Percentiles rank a stretch among this genome's conserved stretches.
Evolutionary conservation across 1,140 invertebrate species (phyloP).

Genomic region (Stegodyphus dumicola): DNA sequence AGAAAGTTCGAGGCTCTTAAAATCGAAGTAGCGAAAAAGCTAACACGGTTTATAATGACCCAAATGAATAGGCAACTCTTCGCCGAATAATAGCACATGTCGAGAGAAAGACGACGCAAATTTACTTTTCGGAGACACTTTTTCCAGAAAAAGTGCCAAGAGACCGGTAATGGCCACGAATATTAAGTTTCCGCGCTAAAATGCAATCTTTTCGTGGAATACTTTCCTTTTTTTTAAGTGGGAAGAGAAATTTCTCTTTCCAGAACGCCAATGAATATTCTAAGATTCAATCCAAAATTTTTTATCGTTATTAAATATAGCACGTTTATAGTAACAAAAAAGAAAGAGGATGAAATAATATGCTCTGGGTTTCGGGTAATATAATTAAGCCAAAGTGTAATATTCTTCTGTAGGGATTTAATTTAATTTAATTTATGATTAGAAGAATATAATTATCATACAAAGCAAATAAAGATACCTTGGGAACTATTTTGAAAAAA

Average conservation of each 20-base stretch:
- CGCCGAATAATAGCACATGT: conserved; percentile 36
- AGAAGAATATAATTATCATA: no score
- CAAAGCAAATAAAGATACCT: no score
- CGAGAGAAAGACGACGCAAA: conserved; percentile 23
- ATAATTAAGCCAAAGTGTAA: no score
- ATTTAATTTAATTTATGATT: no score
- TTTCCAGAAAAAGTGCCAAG: not conserved
- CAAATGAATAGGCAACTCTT: conserved; percentile 37
- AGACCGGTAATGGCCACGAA: conserved; percentile 40
- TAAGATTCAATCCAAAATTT: no score
- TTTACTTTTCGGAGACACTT: conserved; percentile 34
- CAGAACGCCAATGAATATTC: not conserved
- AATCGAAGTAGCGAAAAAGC: conserved; percentile 29
- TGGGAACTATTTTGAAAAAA: no score
- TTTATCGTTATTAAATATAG: no score
- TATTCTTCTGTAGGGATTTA: no score
- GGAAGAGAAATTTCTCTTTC: conserved; percentile 25
- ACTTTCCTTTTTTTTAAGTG: conserved; percentile 18
- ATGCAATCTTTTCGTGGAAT: conserved; percentile 3
- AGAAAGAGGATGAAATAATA: no score
- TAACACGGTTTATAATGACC: conserved; percentile 50
- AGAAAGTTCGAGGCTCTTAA: conserved; percentile 47
- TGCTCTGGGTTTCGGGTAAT: no score
- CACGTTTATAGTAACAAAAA: no score
- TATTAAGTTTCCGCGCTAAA: conserved; percentile 46